A percentile compares a stretch with the other conserved stretches of the same genome.
Conservation (phyloP, 2,888 invertebrate species). For the Encarsia formosa region DNA sequence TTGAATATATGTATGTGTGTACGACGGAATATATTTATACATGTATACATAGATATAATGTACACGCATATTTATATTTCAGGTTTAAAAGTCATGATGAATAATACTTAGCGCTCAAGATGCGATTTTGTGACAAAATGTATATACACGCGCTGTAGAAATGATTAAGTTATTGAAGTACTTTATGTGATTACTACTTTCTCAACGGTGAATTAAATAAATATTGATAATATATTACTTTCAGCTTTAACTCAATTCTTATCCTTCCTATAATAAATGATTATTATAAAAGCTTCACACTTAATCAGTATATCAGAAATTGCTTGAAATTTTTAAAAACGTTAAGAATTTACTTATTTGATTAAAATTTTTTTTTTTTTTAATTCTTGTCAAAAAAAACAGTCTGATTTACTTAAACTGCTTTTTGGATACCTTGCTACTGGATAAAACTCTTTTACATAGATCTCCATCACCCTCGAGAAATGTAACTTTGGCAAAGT, state of each 20-base stretch:
- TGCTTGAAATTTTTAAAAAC: too few relatives aligned
- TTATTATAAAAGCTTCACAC: too few relatives aligned
- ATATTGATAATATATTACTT: constrained; percentile 40
- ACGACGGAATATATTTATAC: constrained; percentile 7
- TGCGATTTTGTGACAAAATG: constrained; percentile 33
- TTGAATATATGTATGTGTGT: constrained; percentile 1
- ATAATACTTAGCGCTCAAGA: constrained; percentile 25
- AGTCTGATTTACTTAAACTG: too few relatives aligned
- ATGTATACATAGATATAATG: background rate
- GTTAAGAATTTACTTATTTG: background rate
- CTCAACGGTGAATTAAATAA: constrained; percentile 46
- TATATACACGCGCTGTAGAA: constrained; percentile 42
- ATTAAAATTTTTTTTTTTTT: background rate
- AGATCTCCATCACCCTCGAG: too few relatives aligned
- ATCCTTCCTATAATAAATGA: too few relatives aligned
- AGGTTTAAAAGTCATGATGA: constrained; percentile 18
- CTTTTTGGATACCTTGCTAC: too few relatives aligned
- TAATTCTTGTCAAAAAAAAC: too few relatives aligned
- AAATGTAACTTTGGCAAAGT: too few relatives aligned
- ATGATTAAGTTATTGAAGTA: constrained; percentile 45
- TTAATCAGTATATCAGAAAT: too few relatives aligned
- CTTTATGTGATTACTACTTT: constrained; percentile 49
- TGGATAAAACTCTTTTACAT: too few relatives aligned
- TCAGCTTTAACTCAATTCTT: too few relatives aligned
- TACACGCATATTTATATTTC: constrained; percentile 9